Conservation (phyloP, 2,797 vertebrate genomes). For the Vireo griseus region DNA sequence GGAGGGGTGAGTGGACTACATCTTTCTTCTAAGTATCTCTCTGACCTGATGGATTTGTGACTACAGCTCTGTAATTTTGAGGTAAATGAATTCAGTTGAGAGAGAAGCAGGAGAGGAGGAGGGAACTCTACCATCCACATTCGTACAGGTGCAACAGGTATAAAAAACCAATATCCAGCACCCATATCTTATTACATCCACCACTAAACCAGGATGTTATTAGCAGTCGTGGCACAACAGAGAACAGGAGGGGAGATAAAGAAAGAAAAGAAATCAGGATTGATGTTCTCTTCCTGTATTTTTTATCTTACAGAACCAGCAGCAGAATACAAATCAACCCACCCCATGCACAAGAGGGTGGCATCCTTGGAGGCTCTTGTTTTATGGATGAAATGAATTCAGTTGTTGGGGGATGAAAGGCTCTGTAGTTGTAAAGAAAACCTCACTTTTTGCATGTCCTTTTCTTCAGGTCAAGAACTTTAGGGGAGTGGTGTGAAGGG, state of each 20-base stretch:
- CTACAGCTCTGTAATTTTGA: conserved; percentile 12
- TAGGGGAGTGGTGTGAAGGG: background rate
- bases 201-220: conserved; percentile 38
- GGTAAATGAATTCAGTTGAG: conserved; percentile 5
- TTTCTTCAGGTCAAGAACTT: background rate
- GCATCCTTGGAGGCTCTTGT: background rate
- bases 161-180: conserved; percentile 25
- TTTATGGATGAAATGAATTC: conserved; percentile 16
- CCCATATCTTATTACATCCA: conserved; percentile 44
- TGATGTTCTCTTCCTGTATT: conserved; percentile 59
- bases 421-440: background rate
- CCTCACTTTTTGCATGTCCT: background rate
- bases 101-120: background rate
- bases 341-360: background rate
- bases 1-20: background rate
- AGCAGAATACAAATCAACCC: conserved; percentile 58
- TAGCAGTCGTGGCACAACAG: conserved; percentile 48
- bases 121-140: background rate
- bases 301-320: conserved; percentile 51
- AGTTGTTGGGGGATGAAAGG: background rate
- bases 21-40: background rate
- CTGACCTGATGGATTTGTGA: conserved; percentile 18
- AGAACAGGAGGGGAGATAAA: conserved; percentile 44
- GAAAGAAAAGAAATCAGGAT: conserved; percentile 37
- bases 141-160: background rate